A percentile compares a stretch with the other conserved stretches of the same genome.
Evolutionary conservation across 2,888 invertebrate genomes (phyloP).

Genomic region (Brachyptera putata): DNA sequence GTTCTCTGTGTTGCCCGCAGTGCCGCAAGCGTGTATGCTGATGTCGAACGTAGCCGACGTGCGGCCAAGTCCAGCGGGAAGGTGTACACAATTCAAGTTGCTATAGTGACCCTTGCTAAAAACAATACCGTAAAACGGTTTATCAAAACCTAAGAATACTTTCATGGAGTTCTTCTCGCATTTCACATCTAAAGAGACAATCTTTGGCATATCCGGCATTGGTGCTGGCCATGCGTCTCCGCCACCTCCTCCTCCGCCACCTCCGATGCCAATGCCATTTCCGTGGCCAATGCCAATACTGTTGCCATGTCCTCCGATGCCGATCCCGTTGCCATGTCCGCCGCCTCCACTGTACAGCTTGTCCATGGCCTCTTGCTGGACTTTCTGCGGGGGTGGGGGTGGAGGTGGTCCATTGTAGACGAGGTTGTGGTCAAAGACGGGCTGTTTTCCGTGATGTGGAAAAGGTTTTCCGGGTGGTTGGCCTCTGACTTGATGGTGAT

Average conservation of each 20-base stretch:
- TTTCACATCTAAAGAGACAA: conserved; percentile 86
- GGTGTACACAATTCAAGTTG: conserved; percentile 85
- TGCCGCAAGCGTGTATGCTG: conserved; percentile 86
- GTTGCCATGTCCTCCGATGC: conserved; percentile 36
- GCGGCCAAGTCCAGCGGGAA: conserved; percentile 83
- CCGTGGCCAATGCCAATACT: conserved; percentile 43
- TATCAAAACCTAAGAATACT: conserved; percentile 89
- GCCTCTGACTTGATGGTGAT: conserved; percentile 48
- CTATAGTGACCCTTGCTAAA: conserved; percentile 94
- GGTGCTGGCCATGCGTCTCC: conserved; percentile 84
- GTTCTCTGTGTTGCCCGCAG: conserved; percentile 86
- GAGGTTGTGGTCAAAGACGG: conserved; percentile 44
- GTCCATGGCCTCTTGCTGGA: conserved; percentile 56
- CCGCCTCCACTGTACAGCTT: conserved; percentile 48
- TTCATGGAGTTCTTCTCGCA: conserved; percentile 94
- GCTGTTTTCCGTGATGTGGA: conserved; percentile 47
- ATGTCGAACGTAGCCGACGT: conserved; percentile 87
- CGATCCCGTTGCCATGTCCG: conserved; percentile 39
- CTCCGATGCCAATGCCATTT: conserved; percentile 37
- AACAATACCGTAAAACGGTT: conserved; percentile 92
- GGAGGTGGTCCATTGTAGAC: conserved; percentile 70
- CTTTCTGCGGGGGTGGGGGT: conserved; percentile 56
- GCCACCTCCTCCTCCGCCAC: conserved; percentile 42
- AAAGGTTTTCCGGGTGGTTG: conserved; percentile 42
- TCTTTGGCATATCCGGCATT: conserved; percentile 88